Base-by-base conservation (phyloP, 2,888 invertebrate species). In the Trichogramma dendrolimi region DNA sequence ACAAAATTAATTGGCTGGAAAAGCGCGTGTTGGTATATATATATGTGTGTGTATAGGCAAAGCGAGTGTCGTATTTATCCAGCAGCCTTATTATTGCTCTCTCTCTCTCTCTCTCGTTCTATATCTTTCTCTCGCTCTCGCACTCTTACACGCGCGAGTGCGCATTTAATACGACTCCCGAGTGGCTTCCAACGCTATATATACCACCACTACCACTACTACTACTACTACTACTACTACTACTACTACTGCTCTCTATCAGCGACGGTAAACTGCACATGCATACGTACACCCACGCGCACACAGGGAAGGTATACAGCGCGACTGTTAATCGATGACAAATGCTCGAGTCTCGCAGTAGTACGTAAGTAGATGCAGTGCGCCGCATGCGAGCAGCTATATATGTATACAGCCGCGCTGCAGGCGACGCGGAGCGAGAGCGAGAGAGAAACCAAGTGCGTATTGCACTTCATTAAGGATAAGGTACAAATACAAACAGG, bases 1-100 rank as follows among this genome's bases (percentile, higher is more conserved):
- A 58, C 59, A 63, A 61, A 60, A 67, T 67, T 69, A 69, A 69
- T 69, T 68, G 69, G 66, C 67, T 49, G 68, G 67, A 69, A 69
- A 67, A 27, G 27, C 27, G 68, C 67, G 67, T 67, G 64, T 66
- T 66, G 68, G 62, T 61, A n/a, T n/a, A n/a, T n/a, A n/a, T n/a
- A n/a, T n/a, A n/a, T n/a, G 67, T 67, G 64, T 27, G 27, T 27
- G 27, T 27, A 27, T 27, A 27, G 27, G 27, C 27, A 27, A 27
- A 27, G 3, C 27, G 27, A 27, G 27, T 27, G 27, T 27, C 27
- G 27, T 27, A 39, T 43, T 54, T 49, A 49, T 43, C 47, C 53
- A 54, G 50, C 61, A 63, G 46, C 53, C 57, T 64, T 60, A 49
- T 64, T 62, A 44, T 58, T 47, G 53, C 52, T 47, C 47, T 47